phyloP scores from a whole-genome alignment of 2,797 vertebrate genomes.

The Acropternis orthonyx region DNA sequence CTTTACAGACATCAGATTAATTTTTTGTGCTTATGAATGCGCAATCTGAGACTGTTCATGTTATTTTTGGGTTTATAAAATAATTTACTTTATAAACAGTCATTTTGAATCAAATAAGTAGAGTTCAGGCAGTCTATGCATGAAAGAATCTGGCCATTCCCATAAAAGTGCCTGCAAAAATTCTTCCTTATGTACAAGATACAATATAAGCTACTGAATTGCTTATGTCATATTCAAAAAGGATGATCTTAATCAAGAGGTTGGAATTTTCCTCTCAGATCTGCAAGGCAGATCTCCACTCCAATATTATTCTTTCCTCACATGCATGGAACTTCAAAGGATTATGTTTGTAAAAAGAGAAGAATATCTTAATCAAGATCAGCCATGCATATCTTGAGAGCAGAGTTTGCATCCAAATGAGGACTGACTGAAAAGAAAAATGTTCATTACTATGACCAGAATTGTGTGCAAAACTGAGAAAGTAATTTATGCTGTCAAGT shows the following conservation, averaged over 20 bases:
- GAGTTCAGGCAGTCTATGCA: background rate
- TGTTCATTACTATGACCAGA: constrained; percentile 33
- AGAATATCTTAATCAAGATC: constrained; percentile 68
- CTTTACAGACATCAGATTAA: background rate
- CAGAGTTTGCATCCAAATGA: constrained; percentile 51
- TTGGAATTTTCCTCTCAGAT: constrained; percentile 37
- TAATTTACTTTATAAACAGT: background rate
- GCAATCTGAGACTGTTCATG: background rate
- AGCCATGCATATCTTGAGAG: constrained; percentile 36
- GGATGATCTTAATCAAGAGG: constrained; percentile 5
- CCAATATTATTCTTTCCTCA: constrained; percentile 35
- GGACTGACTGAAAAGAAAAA: constrained; percentile 29
- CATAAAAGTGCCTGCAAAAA: background rate
- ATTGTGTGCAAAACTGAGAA: constrained; percentile 28
- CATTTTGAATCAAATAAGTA: background rate
- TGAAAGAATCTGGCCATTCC: background rate
- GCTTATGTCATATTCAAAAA: background rate
- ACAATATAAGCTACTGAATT: background rate
- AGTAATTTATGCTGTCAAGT: constrained; percentile 36
- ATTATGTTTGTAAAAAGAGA: constrained; percentile 29
- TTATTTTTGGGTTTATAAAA: background rate
- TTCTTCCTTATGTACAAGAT: background rate
- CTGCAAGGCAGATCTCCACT: constrained; percentile 16
- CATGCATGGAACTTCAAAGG: constrained; percentile 38
- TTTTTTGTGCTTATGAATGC: background rate